Evolutionary conservation across 2,888 invertebrate genomes (phyloP).

Genomic region (Malthinus seriepunctatus): DNA sequence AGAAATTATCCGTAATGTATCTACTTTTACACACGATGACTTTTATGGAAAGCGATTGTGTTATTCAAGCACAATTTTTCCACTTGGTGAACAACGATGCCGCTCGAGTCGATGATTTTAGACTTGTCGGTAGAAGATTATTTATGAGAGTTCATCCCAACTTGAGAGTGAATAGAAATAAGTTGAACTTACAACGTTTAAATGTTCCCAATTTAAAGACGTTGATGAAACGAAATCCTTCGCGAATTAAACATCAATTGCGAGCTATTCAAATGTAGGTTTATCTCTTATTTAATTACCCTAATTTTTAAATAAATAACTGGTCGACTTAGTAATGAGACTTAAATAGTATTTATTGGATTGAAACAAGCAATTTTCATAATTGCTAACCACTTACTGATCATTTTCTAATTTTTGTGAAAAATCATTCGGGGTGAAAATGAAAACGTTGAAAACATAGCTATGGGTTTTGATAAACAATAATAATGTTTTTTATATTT

Average conservation of each 20-base stretch:
- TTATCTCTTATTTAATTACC: neutral
- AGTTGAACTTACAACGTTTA: slow-evolving; percentile 40
- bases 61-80: slow-evolving; percentile 54
- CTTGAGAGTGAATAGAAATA: slow-evolving; percentile 39
- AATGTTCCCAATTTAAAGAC: slow-evolving; percentile 42
- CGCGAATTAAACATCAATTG: slow-evolving; percentile 49
- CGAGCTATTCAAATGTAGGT: slow-evolving; percentile 52
- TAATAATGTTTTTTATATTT: too few species aligned
- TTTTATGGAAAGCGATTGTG: slow-evolving; percentile 52
- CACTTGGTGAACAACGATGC: slow-evolving; percentile 46
- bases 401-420: too few species aligned
- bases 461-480: too few species aligned
- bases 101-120: slow-evolving; percentile 36
- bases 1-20: slow-evolving; percentile 37
- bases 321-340: too few species aligned
- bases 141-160: slow-evolving; percentile 43
- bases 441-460: too few species aligned
- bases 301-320: too few species aligned
- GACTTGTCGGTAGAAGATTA: slow-evolving; percentile 45
- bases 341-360: too few species aligned
- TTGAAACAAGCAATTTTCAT: too few species aligned
- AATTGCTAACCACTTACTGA: too few species aligned
- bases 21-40: slow-evolving; percentile 56
- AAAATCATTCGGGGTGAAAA: too few species aligned
- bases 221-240: slow-evolving; percentile 47